These are phyloP conservation scores for Murina feae DNA, from an alignment of 2,113 vertebrate genomes.

Conservation along the genomic window DNA sequence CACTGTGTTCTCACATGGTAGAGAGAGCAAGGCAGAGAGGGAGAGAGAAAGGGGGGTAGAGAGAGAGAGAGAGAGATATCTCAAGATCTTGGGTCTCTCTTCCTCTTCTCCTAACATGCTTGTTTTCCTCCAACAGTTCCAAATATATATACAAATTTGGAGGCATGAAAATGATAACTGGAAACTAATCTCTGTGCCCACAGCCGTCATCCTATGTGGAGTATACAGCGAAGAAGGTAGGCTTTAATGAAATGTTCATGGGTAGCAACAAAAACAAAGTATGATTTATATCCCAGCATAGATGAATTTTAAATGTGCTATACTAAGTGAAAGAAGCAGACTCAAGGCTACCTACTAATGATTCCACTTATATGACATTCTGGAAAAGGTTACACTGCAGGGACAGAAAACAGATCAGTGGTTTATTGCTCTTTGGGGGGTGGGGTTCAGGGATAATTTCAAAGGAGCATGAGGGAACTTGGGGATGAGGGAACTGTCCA, in stretches of 20 bases:
- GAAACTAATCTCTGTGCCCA: neutral
- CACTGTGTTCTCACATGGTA: neutral
- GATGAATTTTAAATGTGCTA: too few species aligned
- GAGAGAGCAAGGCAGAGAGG: neutral
- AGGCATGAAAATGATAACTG: neutral
- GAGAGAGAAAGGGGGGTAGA: too few species aligned
- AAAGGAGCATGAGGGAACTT: neutral
- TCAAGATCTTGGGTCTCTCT: neutral
- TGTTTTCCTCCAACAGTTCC: neutral
- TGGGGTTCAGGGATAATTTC: neutral
- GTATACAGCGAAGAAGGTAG: neutral
- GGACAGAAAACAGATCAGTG: neutral
- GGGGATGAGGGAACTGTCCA: too few species aligned
- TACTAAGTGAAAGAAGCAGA: neutral
- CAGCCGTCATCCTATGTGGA: neutral
- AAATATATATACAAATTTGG: neutral
- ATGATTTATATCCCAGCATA: neutral
- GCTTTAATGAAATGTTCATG: neutral
- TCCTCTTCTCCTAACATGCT: neutral
- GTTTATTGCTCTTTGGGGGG: neutral
- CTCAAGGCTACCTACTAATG: fast-evolving
- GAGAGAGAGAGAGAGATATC: neutral
- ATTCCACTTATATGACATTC: neutral
- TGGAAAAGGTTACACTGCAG: neutral
- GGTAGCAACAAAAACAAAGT: neutral